These are phyloP conservation scores for Perithous albicinctus DNA, from an alignment of 2,888 invertebrate species.

Conservation along the genomic window DNA sequence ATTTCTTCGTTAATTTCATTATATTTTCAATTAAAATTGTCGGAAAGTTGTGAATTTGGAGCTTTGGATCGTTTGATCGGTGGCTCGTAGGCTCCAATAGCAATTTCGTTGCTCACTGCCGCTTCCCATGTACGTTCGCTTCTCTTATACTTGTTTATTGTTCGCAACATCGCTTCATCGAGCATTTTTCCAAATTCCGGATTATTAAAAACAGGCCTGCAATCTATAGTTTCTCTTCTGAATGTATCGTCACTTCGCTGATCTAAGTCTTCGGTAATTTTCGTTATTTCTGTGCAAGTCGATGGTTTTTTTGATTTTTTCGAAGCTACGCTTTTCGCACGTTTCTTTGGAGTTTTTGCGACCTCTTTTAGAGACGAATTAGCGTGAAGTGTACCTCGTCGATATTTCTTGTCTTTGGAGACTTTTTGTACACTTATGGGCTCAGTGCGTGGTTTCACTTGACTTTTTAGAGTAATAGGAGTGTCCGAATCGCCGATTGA, in stretches of 20 bases:
- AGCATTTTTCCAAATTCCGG: slow-evolving; percentile 64
- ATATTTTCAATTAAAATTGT: background rate
- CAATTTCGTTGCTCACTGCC: background rate
- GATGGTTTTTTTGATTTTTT: slow-evolving; percentile 13
- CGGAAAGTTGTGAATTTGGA: background rate
- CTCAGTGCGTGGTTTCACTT: background rate
- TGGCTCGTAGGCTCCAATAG: slow-evolving; percentile 40
- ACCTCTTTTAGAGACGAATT: background rate
- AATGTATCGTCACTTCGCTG: background rate
- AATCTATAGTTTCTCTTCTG: background rate
- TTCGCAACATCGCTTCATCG: slow-evolving; percentile 69
- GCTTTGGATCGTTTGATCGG: slow-evolving; percentile 58
- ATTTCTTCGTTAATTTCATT: background rate
- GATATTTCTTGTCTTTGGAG: slow-evolving; percentile 39
- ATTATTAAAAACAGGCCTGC: slow-evolving; percentile 65
- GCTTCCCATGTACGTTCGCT: slow-evolving; percentile 60
- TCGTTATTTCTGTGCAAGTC: background rate
- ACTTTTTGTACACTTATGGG: background rate
- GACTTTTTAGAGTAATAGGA: background rate
- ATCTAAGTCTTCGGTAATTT: slow-evolving; percentile 5
- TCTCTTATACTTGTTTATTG: slow-evolving; percentile 67
- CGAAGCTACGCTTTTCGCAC: background rate
- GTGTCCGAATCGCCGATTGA: slow-evolving; percentile 45
- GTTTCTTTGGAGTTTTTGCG: background rate
- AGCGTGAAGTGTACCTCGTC: slow-evolving; percentile 33